These are phyloP conservation scores for Gadus chalcogrammus DNA, from an alignment of 2,113 vertebrate species.

Conservation along the genomic window DNA sequence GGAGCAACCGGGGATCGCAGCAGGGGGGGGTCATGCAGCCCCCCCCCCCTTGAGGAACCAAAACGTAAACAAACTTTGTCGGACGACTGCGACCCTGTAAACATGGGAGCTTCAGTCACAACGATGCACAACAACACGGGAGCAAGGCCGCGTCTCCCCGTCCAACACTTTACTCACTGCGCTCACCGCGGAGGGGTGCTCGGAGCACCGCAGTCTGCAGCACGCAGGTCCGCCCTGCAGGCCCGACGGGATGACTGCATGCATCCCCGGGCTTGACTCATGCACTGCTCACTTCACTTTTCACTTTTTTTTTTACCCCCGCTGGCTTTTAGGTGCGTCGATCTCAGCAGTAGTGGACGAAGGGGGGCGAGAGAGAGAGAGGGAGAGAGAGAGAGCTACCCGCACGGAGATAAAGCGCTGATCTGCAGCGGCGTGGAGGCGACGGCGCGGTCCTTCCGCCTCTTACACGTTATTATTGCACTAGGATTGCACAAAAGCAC, in stretches of 20 bases:
- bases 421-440: slow-evolving; percentile 39
- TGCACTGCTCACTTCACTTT: slow-evolving; percentile 73
- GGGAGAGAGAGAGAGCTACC: slow-evolving; percentile 20
- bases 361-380: too few relatives aligned
- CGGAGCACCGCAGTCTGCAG: slow-evolving; percentile 28
- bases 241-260: slow-evolving; percentile 65
- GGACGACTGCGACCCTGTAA: slow-evolving; percentile 24
- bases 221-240: slow-evolving; percentile 43
- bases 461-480: slow-evolving; percentile 37
- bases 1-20: not conserved
- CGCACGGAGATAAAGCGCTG: slow-evolving; percentile 25
- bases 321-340: slow-evolving; percentile 33
- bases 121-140: slow-evolving; percentile 20
- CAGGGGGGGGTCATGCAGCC: not conserved
- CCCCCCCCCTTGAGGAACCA: not conserved
- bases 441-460: slow-evolving; percentile 48
- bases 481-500: slow-evolving; percentile 48
- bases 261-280: slow-evolving; percentile 76
- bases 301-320: slow-evolving; percentile 31
- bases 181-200: slow-evolving; percentile 23
- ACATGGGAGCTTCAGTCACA: slow-evolving; percentile 19
- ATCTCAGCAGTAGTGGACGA: slow-evolving; percentile 2
- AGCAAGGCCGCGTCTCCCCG: not conserved
- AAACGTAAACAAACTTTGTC: slow-evolving; percentile 65
- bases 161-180: slow-evolving; percentile 52